Evolutionary conservation across 1,140 invertebrate species (phyloP), one percentile per base, ranked within the genome.

Genomic region (Metopolophium dirhodum): DNA sequence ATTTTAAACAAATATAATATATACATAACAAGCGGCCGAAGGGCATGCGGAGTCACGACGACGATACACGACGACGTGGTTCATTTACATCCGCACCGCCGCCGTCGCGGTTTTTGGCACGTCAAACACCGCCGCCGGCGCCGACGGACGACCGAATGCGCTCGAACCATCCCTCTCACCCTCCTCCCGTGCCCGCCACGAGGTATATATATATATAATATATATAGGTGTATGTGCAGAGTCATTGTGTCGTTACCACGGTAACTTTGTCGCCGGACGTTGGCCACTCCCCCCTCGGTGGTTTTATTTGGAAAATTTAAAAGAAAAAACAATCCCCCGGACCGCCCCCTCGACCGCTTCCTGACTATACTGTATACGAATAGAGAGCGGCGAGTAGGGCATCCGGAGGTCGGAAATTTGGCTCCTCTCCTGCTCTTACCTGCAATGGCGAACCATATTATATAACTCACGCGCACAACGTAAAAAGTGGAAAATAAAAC

Each of bases 191-290:
- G n/a, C 11, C 9, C 14, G 9, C 2, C 61, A 35, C 61, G 61
- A 83, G 77, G 41, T 86, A 86, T 86, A 86, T 86, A 86, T 86
- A 86, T 86, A 47, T n/a, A n/a, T n/a, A n/a, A n/a, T n/a, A n/a
- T n/a, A 86, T 86, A 86, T 86, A 47, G 4, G 61, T 77, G 61
- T 77, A 20, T 77, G 61, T 86, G 47, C 45, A 91, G 1, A 30
- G 41, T 68, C 61, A 26, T 47, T 30, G n/a, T 23, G 26, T 35
- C 54, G 90, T 91, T 91, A 45, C 90, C 90, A 91, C 90, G 90
- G 57, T 68, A 91, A 91, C 90, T 47, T 91, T 47, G 30, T 37
- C 37, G 51, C 61, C 41, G 90, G 90, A 91, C 90, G 37, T 22
- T 68, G 90, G 41, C 90, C 90, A 77, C 61, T 68, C 86, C 86